Base-by-base conservation (phyloP, 2,888 invertebrate species). In the Sarcophaga carnaria region DNA sequence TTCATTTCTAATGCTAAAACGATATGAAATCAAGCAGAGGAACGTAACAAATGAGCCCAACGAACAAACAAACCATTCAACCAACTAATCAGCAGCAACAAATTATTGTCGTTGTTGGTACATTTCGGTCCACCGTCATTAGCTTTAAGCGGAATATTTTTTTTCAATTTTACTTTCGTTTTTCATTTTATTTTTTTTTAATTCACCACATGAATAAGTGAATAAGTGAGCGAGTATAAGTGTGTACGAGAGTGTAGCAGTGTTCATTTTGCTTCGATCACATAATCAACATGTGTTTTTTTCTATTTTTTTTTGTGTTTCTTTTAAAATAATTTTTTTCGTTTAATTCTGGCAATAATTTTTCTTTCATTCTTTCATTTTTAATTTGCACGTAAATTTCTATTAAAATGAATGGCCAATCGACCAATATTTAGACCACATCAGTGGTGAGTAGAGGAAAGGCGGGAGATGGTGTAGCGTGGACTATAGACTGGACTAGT, bases 211-310 rank as follows among this genome's bases (percentile, higher is more conserved):
- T 54, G 4, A 17, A 12, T 17, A 17, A 14, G 12, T 54, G 54
- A 54, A 54, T 54, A 14, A 54, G 54, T 54, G 54, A 54, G 17
- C 17, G 17, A 54, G 54, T 54, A 54, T 2, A 14, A 54, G 54
- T 14, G 17, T 14, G 54, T 17, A 5, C 14, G 10, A 54, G 5
- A 3, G 54, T 54, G 17, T 17, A 54, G 12, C 12, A 4, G 66
- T 66, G 14, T 37, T 14, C 17, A 66, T 66, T 63, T 69, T 22
- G 25, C 49, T 78, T 78, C 78, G 70, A 78, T 78, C 70, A 64
- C 63, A 71, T 63, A 79, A 71, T 71, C 79, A 79, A 79, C 79
- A 79, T 79, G 79, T 79, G 79, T 71, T 71, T 70, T 70, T 63
- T 62, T 63, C 14, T 4, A 60, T 37, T 25, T 54, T 67, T 27